Percentiles rank a stretch among this genome's conserved stretches.
These are phyloP conservation scores for Imbricaverruca yamaguchii DNA, from an alignment of 2,888 invertebrate genomes.

Conservation along the genomic window DNA sequence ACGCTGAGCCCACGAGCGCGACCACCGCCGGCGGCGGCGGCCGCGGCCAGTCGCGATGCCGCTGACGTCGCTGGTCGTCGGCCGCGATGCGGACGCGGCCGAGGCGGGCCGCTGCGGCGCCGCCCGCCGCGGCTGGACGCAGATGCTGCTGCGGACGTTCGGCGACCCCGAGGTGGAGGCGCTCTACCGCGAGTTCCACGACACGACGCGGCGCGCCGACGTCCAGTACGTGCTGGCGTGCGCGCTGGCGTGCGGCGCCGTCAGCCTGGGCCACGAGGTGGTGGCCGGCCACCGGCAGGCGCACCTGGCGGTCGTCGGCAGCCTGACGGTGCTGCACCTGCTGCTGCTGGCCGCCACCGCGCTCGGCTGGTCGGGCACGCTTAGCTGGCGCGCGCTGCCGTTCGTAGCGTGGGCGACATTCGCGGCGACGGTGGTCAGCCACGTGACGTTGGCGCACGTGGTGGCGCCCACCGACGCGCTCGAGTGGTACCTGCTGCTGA, in stretches of 20 bases:
- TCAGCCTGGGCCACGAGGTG: constrained; percentile 40
- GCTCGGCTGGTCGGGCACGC: constrained; percentile 5
- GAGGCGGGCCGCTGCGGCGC: too few relatives aligned
- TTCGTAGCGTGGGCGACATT: constrained; percentile 58
- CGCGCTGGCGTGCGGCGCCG: constrained; percentile 42
- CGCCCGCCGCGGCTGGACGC: constrained; percentile 22
- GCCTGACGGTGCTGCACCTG: neutral
- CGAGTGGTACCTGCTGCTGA: constrained; percentile 62
- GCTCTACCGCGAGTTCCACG: constrained; percentile 61
- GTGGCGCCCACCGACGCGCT: constrained; percentile 51
- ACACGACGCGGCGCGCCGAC: constrained; percentile 61
- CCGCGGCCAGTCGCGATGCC: too few relatives aligned
- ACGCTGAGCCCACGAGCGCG: too few relatives aligned
- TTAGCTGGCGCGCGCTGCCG: constrained; percentile 45
- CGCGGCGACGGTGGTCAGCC: constrained; percentile 53
- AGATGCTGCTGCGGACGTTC: constrained; percentile 46
- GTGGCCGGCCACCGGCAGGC: constrained; percentile 38
- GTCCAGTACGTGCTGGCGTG: constrained; percentile 47
- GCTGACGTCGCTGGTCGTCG: too few relatives aligned
- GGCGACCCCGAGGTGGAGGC: constrained; percentile 56
- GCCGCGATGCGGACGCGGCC: too few relatives aligned
- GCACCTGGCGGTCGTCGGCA: neutral
- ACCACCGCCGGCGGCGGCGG: too few relatives aligned
- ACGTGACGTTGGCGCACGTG: constrained; percentile 47
- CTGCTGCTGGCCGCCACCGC: neutral